Evolutionary conservation across 2,888 invertebrate species (phyloP).

Genomic region (Pseudococcus jackbeardsleyi): DNA sequence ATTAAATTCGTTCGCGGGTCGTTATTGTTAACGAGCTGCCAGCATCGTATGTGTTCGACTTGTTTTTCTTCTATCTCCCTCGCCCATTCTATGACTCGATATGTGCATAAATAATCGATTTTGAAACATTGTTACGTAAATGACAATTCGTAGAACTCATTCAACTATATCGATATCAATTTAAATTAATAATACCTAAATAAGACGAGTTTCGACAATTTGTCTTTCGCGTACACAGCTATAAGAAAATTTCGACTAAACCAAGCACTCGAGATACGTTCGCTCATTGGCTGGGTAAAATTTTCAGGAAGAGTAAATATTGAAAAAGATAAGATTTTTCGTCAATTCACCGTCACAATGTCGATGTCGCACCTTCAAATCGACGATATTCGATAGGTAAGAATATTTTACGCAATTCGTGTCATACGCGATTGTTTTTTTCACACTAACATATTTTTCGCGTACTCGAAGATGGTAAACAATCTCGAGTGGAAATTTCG

Average conservation of each 20-base stretch:
- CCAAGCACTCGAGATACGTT: neutral
- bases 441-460: neutral
- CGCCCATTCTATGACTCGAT: neutral
- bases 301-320: neutral
- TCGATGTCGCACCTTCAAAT: neutral
- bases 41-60: neutral
- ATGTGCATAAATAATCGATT: slow-evolving; percentile 16
- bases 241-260: neutral
- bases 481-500: slow-evolving; percentile 5
- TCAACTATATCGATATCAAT: slow-evolving; percentile 17
- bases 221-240: neutral
- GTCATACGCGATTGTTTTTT: neutral
- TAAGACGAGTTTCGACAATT: slow-evolving; percentile 28
- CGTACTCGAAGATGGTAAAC: neutral
- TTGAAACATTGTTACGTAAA: slow-evolving; percentile 53
- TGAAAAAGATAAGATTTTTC: slow-evolving; percentile 4
- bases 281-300: neutral
- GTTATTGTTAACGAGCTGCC: slow-evolving; percentile 38
- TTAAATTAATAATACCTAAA: slow-evolving; percentile 29
- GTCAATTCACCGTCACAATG: neutral
- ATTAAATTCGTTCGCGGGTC: slow-evolving; percentile 34
- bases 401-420: neutral
- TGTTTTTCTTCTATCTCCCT: slow-evolving; percentile 7
- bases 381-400: neutral
- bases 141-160: slow-evolving; percentile 38